Evolutionary conservation across 2,888 invertebrate genomes (phyloP).

Genomic region (Serripes groenlandicus): DNA sequence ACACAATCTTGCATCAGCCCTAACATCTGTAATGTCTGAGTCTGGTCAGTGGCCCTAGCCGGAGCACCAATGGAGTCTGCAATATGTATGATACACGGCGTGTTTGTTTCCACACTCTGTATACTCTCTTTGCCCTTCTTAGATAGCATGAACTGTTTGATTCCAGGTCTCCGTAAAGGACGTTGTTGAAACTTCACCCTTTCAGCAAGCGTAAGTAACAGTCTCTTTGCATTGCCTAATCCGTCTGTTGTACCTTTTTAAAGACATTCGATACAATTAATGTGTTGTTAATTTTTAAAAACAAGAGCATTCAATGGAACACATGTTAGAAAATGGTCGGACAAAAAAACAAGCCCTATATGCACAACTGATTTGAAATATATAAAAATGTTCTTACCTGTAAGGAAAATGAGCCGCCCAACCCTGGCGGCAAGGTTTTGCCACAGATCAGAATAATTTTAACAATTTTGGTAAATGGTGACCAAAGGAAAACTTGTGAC

Average conservation of each 20-base stretch:
- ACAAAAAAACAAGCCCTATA: no score
- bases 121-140: conserved; percentile 54
- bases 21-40: conserved; percentile 36
- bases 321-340: no score
- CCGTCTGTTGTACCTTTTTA: conserved; percentile 57
- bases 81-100: conserved; percentile 60
- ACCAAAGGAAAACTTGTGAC: no score
- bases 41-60: conserved; percentile 21
- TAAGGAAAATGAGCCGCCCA: no score
- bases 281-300: no score
- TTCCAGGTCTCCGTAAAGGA: conserved; percentile 44
- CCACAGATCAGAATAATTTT: no score
- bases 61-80: conserved; percentile 26
- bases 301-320: not conserved
- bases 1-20: conserved; percentile 41
- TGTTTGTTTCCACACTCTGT: conserved; percentile 48
- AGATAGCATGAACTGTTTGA: conserved; percentile 50
- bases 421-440: no score
- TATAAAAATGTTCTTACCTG: no score
- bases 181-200: conserved; percentile 46
- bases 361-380: no score
- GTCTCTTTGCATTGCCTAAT: conserved; percentile 40
- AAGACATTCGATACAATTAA: no score
- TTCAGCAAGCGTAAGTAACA: conserved; percentile 37
- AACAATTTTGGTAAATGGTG: no score